Conservation (phyloP, 2,888 invertebrate genomes). For the Aethes cnicana region DNA sequence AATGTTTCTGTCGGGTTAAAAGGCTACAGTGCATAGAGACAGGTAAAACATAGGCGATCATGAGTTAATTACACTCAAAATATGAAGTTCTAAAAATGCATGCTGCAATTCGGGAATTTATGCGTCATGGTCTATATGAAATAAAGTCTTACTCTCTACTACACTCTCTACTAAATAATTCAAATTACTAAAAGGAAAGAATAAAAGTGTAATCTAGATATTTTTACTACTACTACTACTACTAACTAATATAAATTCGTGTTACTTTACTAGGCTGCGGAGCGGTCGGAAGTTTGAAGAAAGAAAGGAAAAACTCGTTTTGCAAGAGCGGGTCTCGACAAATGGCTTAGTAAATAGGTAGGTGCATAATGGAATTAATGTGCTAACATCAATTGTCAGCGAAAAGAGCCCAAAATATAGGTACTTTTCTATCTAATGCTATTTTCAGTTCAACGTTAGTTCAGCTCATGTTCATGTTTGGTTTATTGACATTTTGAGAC, state of each 20-base stretch:
- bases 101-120: neutral
- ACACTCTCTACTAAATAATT: too few species aligned
- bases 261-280: slow-evolving; percentile 14
- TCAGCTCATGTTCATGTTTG: too few species aligned
- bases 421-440: slow-evolving; percentile 6
- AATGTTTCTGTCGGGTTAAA: slow-evolving; percentile 6
- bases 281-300: slow-evolving; percentile 15
- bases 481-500: too few species aligned
- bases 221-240: neutral
- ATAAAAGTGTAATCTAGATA: neutral
- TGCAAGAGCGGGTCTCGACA: slow-evolving; percentile 19
- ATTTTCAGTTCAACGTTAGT: neutral
- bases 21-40: neutral
- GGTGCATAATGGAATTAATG: slow-evolving; percentile 16
- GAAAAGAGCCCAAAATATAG: slow-evolving; percentile 7
- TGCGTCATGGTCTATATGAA: neutral
- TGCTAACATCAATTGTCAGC: slow-evolving; percentile 8
- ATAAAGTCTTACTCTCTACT: neutral
- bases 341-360: slow-evolving; percentile 27
- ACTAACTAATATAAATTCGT: slow-evolving; percentile 3
- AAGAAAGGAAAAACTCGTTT: slow-evolving; percentile 23
- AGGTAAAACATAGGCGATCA: slow-evolving; percentile 12
- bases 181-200: neutral
- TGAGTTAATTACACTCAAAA: slow-evolving; percentile 2
- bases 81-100: too few species aligned